A percentile compares a stretch with the other conserved stretches of the same genome.
Evolutionary conservation across 2,797 vertebrate species (phyloP).

Genomic region (Rhynchonycteris naso): DNA sequence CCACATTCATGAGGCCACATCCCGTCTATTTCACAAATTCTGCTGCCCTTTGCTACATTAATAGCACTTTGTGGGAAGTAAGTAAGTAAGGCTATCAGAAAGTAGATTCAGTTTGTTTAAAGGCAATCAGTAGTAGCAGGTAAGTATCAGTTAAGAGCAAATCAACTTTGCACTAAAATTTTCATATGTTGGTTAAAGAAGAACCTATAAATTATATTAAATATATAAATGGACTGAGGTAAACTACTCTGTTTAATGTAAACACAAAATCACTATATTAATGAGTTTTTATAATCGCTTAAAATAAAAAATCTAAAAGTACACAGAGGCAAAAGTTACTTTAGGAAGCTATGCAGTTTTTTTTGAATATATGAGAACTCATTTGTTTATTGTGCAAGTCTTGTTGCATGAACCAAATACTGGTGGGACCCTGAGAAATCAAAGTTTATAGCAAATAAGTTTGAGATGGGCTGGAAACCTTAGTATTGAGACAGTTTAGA

Average conservation of each 20-base stretch:
- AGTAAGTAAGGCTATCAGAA: neutral
- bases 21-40: neutral
- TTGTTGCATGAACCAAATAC: neutral
- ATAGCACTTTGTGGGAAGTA: neutral
- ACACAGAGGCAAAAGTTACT: neutral
- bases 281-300: neutral
- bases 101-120: neutral
- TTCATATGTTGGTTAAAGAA: neutral
- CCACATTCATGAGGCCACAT: accelerated
- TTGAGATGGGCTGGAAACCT: neutral
- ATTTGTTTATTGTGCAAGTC: neutral
- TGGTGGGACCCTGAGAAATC: neutral
- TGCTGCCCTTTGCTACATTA: neutral
- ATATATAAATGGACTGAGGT: neutral
- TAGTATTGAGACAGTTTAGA: neutral
- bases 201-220: neutral
- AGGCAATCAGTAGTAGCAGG: neutral
- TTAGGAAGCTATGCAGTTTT: neutral
- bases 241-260: neutral
- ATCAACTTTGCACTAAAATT: neutral
- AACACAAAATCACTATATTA: neutral
- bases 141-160: neutral
- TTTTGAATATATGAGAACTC: neutral
- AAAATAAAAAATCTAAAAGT: neutral
- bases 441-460: neutral